Conservation (phyloP, 2,113 vertebrate genomes). For the Saccopteryx leptura region DNA sequence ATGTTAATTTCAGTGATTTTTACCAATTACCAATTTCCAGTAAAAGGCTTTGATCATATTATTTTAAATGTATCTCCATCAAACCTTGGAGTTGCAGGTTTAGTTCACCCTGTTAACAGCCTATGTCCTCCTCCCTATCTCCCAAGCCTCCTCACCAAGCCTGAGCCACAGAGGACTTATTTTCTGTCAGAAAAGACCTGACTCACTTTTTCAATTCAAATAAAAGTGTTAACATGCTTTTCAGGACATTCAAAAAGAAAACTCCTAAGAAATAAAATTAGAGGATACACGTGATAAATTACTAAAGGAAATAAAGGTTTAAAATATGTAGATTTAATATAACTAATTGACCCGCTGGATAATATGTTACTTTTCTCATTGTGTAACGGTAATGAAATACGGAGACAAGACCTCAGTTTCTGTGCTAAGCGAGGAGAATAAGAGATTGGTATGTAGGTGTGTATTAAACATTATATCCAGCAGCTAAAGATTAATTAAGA, state of each 20-base stretch:
- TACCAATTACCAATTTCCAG: not conserved
- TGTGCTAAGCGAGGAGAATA: not conserved
- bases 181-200: slow-evolving; percentile 13
- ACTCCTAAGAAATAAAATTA: not conserved
- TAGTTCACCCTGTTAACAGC: not conserved
- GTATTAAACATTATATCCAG: not conserved
- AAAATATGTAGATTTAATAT: not conserved
- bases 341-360: not conserved
- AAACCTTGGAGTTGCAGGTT: not conserved
- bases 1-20: not conserved
- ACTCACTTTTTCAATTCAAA: slow-evolving; percentile 33
- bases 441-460: rapidly evolving
- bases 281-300: not conserved
- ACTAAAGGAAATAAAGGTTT: not conserved
- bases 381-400: not conserved
- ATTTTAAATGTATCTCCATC: not conserved
- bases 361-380: not conserved
- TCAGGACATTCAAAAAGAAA: not conserved
- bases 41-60: not conserved
- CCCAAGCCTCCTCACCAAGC: not conserved
- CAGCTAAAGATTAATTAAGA: not conserved
- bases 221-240: not conserved
- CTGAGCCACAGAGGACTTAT: not conserved
- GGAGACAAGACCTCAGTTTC: not conserved
- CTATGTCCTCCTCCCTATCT: not conserved